Conservation (phyloP, 2,797 vertebrate genomes). For the Arctocebus calabarensis region DNA sequence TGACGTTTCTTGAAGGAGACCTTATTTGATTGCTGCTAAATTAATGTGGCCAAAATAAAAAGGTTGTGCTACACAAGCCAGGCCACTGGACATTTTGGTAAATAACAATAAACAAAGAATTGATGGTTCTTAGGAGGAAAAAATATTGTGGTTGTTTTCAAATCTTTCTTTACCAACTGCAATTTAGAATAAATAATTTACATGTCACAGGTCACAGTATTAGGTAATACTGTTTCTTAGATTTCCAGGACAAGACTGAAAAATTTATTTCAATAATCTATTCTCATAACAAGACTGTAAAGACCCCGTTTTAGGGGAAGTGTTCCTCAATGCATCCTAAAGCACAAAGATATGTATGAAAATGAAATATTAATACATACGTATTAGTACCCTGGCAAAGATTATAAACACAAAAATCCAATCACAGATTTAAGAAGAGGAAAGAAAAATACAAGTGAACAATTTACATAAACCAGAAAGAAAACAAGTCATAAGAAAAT, state of each 20-base stretch:
- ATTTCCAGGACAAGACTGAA: conserved; percentile 86
- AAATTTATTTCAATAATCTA: conserved; percentile 87
- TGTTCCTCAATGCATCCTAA: conserved; percentile 84
- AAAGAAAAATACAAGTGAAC: not conserved
- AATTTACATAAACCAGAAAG: not conserved
- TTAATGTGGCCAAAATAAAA: not conserved
- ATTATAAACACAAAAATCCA: conserved; percentile 51
- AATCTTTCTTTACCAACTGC: conserved; percentile 62
- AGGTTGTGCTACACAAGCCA: not conserved
- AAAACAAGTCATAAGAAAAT: not conserved
- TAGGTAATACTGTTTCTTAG: conserved; percentile 85
- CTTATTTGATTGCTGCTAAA: not conserved
- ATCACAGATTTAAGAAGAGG: not conserved
- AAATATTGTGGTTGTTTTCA: conserved; percentile 53
- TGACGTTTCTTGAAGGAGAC: not conserved
- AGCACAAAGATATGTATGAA: conserved; percentile 63
- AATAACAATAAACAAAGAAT: conserved; percentile 65
- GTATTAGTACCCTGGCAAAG: not conserved
- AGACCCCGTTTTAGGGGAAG: conserved; percentile 89
- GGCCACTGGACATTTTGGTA: conserved; percentile 71
- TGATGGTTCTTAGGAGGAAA: conserved; percentile 73
- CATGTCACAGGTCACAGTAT: conserved; percentile 12
- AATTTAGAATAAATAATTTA: not conserved
- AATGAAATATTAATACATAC: conserved; percentile 63
- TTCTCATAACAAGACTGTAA: conserved; percentile 89